These are phyloP conservation scores for Platyscapa corneri DNA, from an alignment of 1,140 invertebrate genomes.

Conservation along the genomic window DNA sequence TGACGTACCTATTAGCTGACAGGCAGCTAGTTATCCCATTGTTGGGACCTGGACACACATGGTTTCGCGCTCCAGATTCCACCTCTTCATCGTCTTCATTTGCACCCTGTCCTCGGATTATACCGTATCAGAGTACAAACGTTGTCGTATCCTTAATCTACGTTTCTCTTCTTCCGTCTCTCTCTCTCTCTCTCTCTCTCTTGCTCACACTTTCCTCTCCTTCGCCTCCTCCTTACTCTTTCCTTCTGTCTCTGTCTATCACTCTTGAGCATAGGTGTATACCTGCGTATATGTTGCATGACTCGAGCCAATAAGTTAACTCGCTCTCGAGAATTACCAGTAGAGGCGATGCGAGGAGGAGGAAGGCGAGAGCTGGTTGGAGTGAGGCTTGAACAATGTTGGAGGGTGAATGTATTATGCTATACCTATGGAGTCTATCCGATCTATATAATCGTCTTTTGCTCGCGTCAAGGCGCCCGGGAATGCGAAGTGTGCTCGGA, in stretches of 20 bases:
- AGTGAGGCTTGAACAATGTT: conserved; percentile 15
- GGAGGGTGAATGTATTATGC: background rate
- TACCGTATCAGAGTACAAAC: background rate
- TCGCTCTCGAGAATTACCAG: conserved; percentile 23
- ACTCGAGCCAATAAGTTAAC: conserved; percentile 45
- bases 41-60: background rate
- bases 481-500: conserved; percentile 10
- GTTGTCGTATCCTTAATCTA: background rate
- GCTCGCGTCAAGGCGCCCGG: background rate
- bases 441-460: conserved; percentile 25
- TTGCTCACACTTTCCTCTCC: background rate
- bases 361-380: conserved; percentile 12
- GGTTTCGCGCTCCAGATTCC: background rate
- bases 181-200: background rate
- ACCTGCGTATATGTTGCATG: conserved; percentile 24
- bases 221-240: background rate
- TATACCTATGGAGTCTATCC: background rate
- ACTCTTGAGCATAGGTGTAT: background rate
- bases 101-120: too few species aligned
- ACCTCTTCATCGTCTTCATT: background rate
- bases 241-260: conserved; percentile 2
- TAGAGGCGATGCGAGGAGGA: conserved; percentile 3
- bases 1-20: background rate
- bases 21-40: conserved; percentile 4
- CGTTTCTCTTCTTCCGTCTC: background rate